phyloP scores from a whole-genome alignment of 2,113 vertebrate species.

The Nesoenas mayeri region DNA sequence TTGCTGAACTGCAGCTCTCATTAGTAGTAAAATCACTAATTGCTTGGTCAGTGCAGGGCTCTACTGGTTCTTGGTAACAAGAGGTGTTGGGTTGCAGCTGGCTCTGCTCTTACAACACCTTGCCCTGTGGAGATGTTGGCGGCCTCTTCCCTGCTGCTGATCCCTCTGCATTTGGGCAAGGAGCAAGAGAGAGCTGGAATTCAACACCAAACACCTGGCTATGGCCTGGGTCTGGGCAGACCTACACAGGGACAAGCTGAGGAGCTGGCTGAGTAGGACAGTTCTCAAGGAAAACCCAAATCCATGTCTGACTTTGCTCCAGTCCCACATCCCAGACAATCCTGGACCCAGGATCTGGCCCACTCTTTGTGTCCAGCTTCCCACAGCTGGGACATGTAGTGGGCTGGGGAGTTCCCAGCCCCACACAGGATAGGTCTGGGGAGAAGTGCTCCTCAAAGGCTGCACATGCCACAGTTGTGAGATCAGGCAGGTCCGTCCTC shows the following conservation, averaged over 20 bases:
- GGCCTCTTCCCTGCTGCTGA: background rate
- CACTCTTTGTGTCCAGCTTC: fast-evolving
- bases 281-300: background rate
- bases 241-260: fast-evolving
- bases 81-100: background rate
- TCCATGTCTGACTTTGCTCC: background rate
- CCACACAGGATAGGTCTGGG: fast-evolving
- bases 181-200: background rate
- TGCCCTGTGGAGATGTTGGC: background rate
- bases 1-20: background rate
- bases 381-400: background rate
- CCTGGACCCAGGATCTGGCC: background rate
- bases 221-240: background rate
- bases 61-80: background rate
- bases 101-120: background rate
- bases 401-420: background rate
- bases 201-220: background rate
- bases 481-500: background rate
- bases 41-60: background rate
- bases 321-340: background rate
- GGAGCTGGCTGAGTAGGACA: background rate
- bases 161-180: background rate
- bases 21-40: background rate
- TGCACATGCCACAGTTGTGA: fast-evolving
- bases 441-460: background rate